Evolutionary conservation across 2,888 invertebrate species (phyloP), one percentile per base, ranked within the genome.

Genomic region (Mamestra brassicae): DNA sequence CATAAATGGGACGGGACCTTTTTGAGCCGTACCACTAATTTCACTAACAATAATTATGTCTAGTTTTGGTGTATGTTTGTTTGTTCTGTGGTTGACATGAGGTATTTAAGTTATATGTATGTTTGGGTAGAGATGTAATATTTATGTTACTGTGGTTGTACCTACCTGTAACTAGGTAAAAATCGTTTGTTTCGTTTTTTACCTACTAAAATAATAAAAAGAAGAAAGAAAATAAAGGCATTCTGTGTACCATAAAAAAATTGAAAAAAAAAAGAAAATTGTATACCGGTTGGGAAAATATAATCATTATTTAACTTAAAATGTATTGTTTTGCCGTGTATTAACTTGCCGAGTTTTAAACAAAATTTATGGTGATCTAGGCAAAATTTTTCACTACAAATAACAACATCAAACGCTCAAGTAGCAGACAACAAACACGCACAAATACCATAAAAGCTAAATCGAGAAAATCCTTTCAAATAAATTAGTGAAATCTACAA

Each of bases 21-120:
- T 95, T 95, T 86, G 93, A 93, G 92, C 17, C 63, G 68, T 58
- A 85, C 78, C 88, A 92, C 94, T 95, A 95, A 95, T 93, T 94
- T 92, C 88, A 90, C 89, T 89, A 83, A 88, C 91, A 89, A 89
- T 92, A 91, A 92, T 90, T 89, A 87, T 86, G 86, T 73, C 85
- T 87, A 66, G 66, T 85, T 89, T 87, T 76, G 90, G 89, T 70
- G 26, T 69, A 45, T 86, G 85, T 89, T 89, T 89, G 86, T 84
- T 81, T 89, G 84, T 78, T 65, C n/a, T 78, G 66, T 87, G 87
- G 84, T 87, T 80, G 87, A 79, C 81, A 81, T 72, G 54, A 47
- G n/a, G 55, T 68, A 54, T 55, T 69, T 80, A 78, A 72, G 62
- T 69, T 78, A 10, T 58, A 64, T 66, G 54, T 58, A 64, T 66